Evolutionary conservation across 1,140 invertebrate genomes (phyloP).

Genomic region (Nymphalis io): DNA sequence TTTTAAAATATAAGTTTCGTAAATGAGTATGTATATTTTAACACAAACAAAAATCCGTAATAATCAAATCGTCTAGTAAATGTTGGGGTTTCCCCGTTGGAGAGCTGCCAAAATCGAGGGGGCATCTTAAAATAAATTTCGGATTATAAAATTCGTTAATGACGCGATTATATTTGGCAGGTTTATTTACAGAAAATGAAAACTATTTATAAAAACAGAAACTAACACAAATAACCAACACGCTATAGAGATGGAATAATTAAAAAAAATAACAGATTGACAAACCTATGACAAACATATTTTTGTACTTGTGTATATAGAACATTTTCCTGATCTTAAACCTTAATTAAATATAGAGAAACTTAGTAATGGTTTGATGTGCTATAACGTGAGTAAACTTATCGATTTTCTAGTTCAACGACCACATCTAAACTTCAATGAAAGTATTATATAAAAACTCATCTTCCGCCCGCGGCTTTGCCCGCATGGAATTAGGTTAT

Average conservation of each 20-base stretch:
- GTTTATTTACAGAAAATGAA: constrained; percentile 16
- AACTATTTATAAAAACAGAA: constrained; percentile 9
- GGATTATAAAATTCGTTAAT: constrained; percentile 63
- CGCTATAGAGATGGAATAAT: not conserved
- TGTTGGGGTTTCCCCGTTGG: constrained; percentile 71
- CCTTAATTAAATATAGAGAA: no score
- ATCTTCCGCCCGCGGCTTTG: no score
- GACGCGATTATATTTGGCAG: constrained; percentile 44
- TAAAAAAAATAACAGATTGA: not conserved
- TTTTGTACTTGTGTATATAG: no score
- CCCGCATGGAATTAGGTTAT: no score
- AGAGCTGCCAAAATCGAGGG: constrained; percentile 66
- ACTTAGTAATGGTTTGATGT: no score
- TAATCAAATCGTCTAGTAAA: constrained; percentile 73
- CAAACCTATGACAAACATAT: not conserved
- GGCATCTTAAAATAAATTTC: constrained; percentile 67
- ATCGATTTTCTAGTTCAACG: no score
- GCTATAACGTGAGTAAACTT: no score
- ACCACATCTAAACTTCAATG: no score
- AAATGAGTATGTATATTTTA: not conserved
- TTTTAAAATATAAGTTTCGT: not conserved
- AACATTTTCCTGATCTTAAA: no score
- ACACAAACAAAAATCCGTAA: constrained; percentile 58
- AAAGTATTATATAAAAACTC: no score
- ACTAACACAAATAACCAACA: no score